Percentiles rank a stretch among this genome's conserved stretches.
Conservation (phyloP, 2,797 vertebrate genomes). For the Peromyscus attwateri region DNA sequence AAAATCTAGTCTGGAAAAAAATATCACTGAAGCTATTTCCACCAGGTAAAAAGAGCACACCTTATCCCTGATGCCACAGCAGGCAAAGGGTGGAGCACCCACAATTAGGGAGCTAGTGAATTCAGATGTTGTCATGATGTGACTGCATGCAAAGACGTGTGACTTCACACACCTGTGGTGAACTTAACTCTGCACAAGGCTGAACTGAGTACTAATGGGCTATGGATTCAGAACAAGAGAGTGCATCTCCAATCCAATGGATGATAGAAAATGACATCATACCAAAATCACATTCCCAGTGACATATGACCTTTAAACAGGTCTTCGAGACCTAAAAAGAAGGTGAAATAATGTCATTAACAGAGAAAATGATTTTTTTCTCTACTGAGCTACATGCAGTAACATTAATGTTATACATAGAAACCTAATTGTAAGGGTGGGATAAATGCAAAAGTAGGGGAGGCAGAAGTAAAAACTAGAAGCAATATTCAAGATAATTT, state of each 20-base stretch:
- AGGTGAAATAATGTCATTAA: neutral
- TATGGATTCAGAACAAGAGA: neutral
- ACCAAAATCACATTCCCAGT: constrained; percentile 5
- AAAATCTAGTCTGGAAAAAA: constrained; percentile 26
- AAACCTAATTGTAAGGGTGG: neutral
- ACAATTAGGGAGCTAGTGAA: neutral
- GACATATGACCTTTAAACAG: constrained; percentile 38
- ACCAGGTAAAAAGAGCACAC: constrained; percentile 1
- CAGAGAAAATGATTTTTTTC: neutral
- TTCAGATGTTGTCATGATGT: neutral
- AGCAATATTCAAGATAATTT: constrained; percentile 2
- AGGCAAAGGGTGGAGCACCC: neutral
- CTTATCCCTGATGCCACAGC: neutral
- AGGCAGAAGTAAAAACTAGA: constrained; percentile 27
- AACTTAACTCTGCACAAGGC: neutral
- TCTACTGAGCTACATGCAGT: neutral
- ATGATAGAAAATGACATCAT: constrained; percentile 32
- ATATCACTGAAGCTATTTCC: neutral
- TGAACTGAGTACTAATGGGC: neutral
- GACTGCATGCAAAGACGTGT: neutral
- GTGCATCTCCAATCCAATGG: neutral
- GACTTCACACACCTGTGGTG: neutral
- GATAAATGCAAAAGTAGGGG: neutral
- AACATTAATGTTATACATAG: constrained; percentile 7
- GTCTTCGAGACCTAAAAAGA: neutral